phyloP scores from a whole-genome alignment of 1,140 invertebrate species.

The Globodera rostochiensis region DNA sequence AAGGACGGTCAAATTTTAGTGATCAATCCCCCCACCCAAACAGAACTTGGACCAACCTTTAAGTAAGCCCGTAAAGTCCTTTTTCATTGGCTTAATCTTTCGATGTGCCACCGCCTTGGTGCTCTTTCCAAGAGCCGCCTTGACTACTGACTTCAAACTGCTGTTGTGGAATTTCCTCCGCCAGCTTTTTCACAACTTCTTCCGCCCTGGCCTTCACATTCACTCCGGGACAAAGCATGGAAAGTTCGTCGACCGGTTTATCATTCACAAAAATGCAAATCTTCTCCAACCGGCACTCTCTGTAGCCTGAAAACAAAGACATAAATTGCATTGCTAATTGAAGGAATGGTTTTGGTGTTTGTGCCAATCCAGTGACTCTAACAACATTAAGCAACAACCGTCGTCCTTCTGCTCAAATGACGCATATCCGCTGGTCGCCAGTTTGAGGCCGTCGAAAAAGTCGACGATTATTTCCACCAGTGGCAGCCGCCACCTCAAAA shows the following conservation, averaged over 20 bases:
- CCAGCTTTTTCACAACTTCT: slow-evolving; percentile 77
- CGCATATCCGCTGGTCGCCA: slow-evolving; percentile 80
- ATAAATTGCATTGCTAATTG: background rate
- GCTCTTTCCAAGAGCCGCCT: slow-evolving; percentile 76
- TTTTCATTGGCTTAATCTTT: slow-evolving; percentile 83
- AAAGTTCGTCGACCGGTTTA: slow-evolving; percentile 80
- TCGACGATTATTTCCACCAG: slow-evolving; percentile 89
- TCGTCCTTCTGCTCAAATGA: slow-evolving; percentile 95
- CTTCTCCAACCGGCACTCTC: slow-evolving; percentile 67
- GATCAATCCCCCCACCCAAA: slow-evolving; percentile 29
- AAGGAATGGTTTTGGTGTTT: too few species aligned
- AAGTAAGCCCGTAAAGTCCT: slow-evolving; percentile 73
- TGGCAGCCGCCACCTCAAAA: slow-evolving; percentile 82
- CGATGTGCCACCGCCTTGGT: slow-evolving; percentile 82
- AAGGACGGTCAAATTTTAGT: too few species aligned
- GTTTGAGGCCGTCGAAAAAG: slow-evolving; percentile 85
- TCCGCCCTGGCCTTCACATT: slow-evolving; percentile 75
- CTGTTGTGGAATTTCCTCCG: slow-evolving; percentile 81
- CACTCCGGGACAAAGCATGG: slow-evolving; percentile 77
- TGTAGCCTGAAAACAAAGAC: slow-evolving; percentile 29
- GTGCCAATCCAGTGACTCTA: slow-evolving; percentile 6
- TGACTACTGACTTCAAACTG: slow-evolving; percentile 82
- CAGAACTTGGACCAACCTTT: slow-evolving; percentile 46
- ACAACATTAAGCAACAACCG: slow-evolving; percentile 72
- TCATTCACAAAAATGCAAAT: slow-evolving; percentile 82